Evolutionary conservation across 2,888 invertebrate species (phyloP), one percentile per base, ranked within the genome.

Genomic region (Dascillus cervinus): DNA sequence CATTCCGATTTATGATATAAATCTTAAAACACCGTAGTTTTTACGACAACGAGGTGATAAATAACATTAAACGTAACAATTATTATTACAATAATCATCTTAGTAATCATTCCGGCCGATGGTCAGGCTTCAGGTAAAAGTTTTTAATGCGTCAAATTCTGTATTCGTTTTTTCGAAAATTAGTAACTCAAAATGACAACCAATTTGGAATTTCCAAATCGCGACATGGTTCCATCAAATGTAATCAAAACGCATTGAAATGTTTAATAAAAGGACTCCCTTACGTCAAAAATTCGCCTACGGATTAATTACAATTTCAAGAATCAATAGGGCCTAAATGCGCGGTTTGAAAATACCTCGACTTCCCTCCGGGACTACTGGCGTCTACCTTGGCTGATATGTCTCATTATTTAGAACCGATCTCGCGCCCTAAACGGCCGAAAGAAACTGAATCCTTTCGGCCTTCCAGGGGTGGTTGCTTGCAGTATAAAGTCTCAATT

Each of bases 301-400:
- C 31, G 38, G 14, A 8, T 32, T 34, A 24, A 37, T 38, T 32
- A 31, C 35, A 37, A 44, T 37, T 39, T 37, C 32, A 41, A 50
- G 52, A 54, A 54, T 47, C 56, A 55, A 55, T 56, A 58, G 60
- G 58, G 58, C 58, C 60, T 57, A 46, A 44, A 46, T 52, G 53
- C 55, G 44, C 49, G 46, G 46, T 48, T 48, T 48, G 41, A 52
- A 55, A 47, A 41, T 31, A 34, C 41, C 37, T 23, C 11, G 23
- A 17, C 28, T 32, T 23, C 12, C 26, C 22, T 24, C 24, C 13
- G 22, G 15, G 13, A 15, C 29, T 29, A 28, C 37, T 22, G 20
- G 37, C 31, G 32, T 12, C 24, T 30, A 26, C 29, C 28, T 17
- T 34, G 35, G 39, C 32, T 39, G 39, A 39, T 39, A 39, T 39